phyloP scores from a whole-genome alignment of 2,797 vertebrate genomes.

The Gymnopithys bicolor region DNA sequence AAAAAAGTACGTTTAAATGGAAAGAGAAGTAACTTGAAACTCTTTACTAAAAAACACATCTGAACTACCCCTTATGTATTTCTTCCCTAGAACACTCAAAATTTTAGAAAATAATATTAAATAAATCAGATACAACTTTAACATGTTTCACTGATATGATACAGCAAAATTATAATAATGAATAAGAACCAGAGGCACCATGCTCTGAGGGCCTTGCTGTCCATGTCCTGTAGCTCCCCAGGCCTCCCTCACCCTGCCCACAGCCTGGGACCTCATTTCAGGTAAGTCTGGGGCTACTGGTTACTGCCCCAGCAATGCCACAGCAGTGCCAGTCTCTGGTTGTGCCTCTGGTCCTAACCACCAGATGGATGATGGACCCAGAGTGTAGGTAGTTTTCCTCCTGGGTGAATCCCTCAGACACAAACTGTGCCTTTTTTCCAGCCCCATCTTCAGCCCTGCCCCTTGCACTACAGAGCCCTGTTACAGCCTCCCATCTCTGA shows the following conservation, averaged over 20 bases:
- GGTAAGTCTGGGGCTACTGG: background rate
- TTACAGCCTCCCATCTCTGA: background rate
- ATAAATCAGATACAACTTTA: background rate
- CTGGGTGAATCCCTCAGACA: background rate
- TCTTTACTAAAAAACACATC: background rate
- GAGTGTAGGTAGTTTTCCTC: accelerated
- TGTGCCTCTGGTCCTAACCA: background rate
- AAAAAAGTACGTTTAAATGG: background rate
- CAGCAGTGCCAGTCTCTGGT: background rate
- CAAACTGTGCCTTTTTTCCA: background rate
- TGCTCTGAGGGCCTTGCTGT: background rate
- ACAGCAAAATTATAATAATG: background rate
- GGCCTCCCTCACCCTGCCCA: background rate
- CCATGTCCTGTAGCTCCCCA: background rate
- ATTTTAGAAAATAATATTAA: background rate
- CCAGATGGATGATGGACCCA: background rate
- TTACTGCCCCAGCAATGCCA: background rate
- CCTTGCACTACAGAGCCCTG: background rate
- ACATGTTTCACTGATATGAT: background rate
- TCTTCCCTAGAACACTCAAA: background rate
- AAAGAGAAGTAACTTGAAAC: background rate
- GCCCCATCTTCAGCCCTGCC: background rate
- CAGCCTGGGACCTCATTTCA: background rate
- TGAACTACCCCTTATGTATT: background rate
- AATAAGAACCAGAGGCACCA: background rate